phyloP scores from a whole-genome alignment of 1,140 invertebrate species.

The Phymorhynchus buccinoides region DNA sequence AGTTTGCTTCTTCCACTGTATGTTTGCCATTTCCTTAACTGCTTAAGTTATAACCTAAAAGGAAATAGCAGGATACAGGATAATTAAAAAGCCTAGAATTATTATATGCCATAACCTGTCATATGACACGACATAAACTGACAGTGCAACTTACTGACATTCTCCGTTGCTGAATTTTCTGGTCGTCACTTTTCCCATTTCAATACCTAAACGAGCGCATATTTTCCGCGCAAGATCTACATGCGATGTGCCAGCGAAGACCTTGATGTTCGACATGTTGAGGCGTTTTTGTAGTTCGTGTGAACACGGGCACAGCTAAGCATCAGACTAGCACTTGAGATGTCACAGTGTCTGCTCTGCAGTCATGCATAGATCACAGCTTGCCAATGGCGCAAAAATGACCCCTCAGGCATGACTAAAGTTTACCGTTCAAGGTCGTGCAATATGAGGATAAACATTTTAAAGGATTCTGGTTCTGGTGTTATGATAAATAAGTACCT shows the following conservation, averaged over 20 bases:
- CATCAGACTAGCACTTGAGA: background rate
- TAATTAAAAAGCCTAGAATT: too few relatives aligned
- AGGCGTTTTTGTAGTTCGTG: background rate
- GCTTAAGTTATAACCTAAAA: too few relatives aligned
- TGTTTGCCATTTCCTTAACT: too few relatives aligned
- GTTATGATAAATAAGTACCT: too few relatives aligned
- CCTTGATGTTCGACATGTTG: constrained; percentile 73
- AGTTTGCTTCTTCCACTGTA: too few relatives aligned
- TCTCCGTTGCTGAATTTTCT: constrained; percentile 99
- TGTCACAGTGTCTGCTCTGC: background rate
- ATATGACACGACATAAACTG: too few relatives aligned
- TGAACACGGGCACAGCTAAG: background rate
- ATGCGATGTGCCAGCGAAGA: constrained; percentile 97
- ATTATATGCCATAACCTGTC: too few relatives aligned
- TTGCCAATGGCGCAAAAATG: background rate
- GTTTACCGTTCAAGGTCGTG: background rate
- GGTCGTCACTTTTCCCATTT: constrained; percentile 94
- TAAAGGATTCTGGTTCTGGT: too few relatives aligned
- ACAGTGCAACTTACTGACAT: constrained; percentile 94
- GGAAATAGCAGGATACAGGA: too few relatives aligned
- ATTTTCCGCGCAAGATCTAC: constrained; percentile 94
- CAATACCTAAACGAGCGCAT: constrained; percentile 92
- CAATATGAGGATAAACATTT: background rate
- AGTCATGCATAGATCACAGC: too few relatives aligned
- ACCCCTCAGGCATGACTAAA: background rate